A percentile compares a stretch with the other conserved stretches of the same genome.
Evolutionary conservation across 2,797 vertebrate genomes (phyloP).

Genomic region (Propithecus perrieri): DNA sequence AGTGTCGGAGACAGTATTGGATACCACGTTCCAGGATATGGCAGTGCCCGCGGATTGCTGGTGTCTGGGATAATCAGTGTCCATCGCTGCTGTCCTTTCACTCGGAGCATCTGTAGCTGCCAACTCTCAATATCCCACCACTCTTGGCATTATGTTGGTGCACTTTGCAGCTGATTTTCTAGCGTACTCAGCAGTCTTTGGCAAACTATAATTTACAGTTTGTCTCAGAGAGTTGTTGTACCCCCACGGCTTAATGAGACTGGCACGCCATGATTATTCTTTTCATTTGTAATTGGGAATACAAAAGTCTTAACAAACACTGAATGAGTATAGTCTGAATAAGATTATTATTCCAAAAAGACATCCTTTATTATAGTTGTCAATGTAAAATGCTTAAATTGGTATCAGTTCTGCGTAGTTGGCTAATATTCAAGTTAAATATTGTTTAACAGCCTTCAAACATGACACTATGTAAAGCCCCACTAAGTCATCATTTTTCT

Average conservation of each 20-base stretch:
- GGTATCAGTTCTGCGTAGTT: constrained; percentile 68
- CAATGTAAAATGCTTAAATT: constrained; percentile 71
- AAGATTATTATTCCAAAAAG: constrained; percentile 69
- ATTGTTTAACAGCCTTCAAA: constrained; percentile 63
- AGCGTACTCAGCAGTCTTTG: not conserved
- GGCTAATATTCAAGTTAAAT: constrained; percentile 72
- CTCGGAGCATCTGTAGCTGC: not conserved
- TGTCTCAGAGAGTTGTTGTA: constrained; percentile 58
- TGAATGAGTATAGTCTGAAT: constrained; percentile 56
- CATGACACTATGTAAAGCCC: not conserved
- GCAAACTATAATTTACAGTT: constrained; percentile 64
- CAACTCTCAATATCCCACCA: not conserved
- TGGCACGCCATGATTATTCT: constrained; percentile 53
- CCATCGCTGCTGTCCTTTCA: not conserved
- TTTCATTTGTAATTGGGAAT: constrained; percentile 57
- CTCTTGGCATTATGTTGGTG: not conserved
- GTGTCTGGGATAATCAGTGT: not conserved
- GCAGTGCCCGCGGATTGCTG: not conserved
- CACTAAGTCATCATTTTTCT: constrained; percentile 68
- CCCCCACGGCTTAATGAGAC: constrained; percentile 54
- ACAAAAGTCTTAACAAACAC: constrained; percentile 67
- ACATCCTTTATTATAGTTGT: constrained; percentile 64
- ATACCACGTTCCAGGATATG: not conserved
- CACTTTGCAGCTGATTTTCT: constrained; percentile 32
- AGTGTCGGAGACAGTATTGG: not conserved